Percentiles rank a stretch among this genome's conserved stretches.
Evolutionary conservation across 2,113 vertebrate genomes (phyloP).

Genomic region (Phaetusa simplex): DNA sequence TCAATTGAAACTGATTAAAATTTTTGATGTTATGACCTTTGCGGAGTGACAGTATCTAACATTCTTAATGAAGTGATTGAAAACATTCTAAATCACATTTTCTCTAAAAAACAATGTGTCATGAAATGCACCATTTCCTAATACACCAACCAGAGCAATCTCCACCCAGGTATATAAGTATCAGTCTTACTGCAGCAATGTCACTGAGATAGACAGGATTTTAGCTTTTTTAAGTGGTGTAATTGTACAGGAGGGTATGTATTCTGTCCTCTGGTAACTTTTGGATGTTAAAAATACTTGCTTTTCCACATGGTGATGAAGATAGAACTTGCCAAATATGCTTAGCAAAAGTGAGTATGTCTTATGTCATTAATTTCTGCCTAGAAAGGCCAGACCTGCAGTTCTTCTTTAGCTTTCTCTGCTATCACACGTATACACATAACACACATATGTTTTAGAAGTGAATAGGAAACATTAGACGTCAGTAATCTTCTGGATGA

Average conservation of each 20-base stretch:
- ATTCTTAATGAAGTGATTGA: background rate
- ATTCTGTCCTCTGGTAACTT: background rate
- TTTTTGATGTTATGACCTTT: background rate
- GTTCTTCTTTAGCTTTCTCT: background rate
- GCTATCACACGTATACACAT: background rate
- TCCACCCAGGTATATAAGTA: background rate
- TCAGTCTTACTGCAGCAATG: background rate
- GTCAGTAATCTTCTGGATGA: background rate
- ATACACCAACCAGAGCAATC: background rate
- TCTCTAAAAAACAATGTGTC: background rate
- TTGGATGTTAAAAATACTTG: background rate
- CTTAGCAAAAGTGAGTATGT: background rate
- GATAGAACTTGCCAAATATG: background rate
- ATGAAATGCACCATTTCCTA: background rate
- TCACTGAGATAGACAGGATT: rapidly evolving
- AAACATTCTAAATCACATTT: background rate
- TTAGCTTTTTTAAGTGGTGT: background rate
- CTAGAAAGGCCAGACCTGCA: background rate
- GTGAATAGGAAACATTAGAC: background rate
- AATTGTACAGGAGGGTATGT: background rate
- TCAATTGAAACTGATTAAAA: background rate
- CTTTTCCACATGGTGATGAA: background rate
- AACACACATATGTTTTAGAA: background rate
- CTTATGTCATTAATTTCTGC: background rate
- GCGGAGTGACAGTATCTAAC: background rate